A percentile compares a stretch with the other conserved stretches of the same genome.
Evolutionary conservation across 1,140 invertebrate genomes (phyloP).

Genomic region (Drosophila nigromelanica): DNA sequence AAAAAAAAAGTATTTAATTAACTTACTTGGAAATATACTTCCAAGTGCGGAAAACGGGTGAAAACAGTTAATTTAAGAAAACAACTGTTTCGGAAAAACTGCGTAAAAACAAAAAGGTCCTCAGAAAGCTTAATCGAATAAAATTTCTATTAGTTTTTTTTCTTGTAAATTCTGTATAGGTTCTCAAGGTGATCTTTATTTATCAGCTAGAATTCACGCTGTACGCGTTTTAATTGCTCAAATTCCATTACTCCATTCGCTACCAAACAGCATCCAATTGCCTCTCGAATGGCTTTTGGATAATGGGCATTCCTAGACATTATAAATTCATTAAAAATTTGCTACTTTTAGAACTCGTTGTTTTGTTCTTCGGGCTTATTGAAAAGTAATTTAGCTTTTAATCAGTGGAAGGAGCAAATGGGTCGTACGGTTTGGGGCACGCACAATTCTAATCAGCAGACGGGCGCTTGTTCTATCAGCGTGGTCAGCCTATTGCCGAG

Average conservation of each 20-base stretch:
- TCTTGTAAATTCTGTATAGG: neutral
- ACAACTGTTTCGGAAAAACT: no score
- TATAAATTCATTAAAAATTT: conserved; percentile 54
- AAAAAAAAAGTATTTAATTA: no score
- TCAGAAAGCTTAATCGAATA: no score
- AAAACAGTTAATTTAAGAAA: no score
- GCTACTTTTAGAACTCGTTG: conserved; percentile 15
- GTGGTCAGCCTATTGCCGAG: conserved; percentile 53
- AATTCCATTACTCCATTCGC: conserved; percentile 33
- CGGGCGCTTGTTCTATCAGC: conserved; percentile 18
- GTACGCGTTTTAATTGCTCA: conserved; percentile 16
- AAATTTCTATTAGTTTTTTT: neutral
- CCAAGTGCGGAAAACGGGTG: no score
- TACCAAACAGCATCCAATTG: neutral
- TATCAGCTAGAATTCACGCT: neutral
- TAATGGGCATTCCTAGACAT: conserved; percentile 30
- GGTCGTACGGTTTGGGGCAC: conserved; percentile 18
- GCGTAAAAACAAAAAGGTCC: no score
- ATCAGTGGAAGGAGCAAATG: conserved; percentile 55
- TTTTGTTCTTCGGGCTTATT: conserved; percentile 37
- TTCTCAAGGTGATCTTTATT: conserved; percentile 8
- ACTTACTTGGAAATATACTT: no score
- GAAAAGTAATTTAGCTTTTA: conserved; percentile 68
- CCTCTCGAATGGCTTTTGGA: conserved; percentile 7
- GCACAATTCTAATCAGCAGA: conserved; percentile 60